phyloP scores from a whole-genome alignment of 2,888 invertebrate genomes.

The Chymomyza amoena region DNA sequence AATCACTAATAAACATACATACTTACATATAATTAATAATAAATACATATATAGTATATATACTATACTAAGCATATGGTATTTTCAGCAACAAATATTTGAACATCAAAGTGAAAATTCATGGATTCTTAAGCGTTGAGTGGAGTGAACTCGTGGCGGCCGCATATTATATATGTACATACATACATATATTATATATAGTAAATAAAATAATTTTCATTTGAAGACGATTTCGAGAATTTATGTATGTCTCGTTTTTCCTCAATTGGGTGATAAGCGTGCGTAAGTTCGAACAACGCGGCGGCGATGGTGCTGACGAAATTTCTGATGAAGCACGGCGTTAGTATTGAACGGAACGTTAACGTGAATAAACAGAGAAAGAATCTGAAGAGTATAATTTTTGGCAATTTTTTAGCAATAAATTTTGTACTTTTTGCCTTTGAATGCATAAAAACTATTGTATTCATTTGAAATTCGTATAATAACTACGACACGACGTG shows the following conservation, averaged over 20 bases:
- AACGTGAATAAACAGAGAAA: constrained; percentile 48
- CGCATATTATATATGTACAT: constrained; percentile 44
- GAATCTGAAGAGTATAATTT: constrained; percentile 15
- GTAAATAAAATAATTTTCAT: constrained; percentile 33
- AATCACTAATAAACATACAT: constrained; percentile 38
- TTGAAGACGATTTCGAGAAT: constrained; percentile 22
- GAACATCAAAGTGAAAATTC: constrained; percentile 63
- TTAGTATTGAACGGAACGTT: constrained; percentile 57
- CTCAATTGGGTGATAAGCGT: constrained; percentile 31
- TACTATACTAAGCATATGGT: constrained; percentile 6
- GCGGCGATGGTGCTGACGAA: constrained; percentile 52
- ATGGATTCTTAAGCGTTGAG: constrained; percentile 48
- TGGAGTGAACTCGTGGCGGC: constrained; percentile 68
- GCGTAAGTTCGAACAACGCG: constrained; percentile 6
- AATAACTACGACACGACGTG: constrained; percentile 48
- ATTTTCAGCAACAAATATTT: constrained; percentile 28
- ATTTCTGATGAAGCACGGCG: constrained; percentile 38
- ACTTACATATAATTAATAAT: background rate
- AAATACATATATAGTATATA: background rate
- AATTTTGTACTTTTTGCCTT: constrained; percentile 40
- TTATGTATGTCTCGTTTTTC: constrained; percentile 22
- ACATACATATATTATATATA: constrained; percentile 38
- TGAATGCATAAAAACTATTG: constrained; percentile 52
- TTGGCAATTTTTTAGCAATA: constrained; percentile 29
- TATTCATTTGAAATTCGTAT: constrained; percentile 9